Evolutionary conservation across 2,797 vertebrate species (phyloP).

Genomic region (Fundulus diaphanus): DNA sequence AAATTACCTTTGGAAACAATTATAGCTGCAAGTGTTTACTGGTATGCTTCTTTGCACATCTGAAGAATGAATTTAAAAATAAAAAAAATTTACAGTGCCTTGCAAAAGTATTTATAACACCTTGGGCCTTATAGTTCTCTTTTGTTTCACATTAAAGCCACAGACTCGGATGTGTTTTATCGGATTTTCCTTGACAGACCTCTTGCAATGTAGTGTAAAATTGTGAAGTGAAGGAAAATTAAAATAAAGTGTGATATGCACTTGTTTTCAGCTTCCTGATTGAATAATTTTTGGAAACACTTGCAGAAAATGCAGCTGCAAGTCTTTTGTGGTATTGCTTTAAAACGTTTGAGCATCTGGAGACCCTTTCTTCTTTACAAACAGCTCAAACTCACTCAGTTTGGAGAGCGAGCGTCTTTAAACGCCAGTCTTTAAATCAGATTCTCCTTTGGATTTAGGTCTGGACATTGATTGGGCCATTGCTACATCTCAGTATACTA

Average conservation of each 20-base stretch:
- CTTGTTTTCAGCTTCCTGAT: not conserved
- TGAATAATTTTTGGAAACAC: not conserved
- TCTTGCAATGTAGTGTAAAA: not conserved
- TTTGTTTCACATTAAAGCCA: not conserved
- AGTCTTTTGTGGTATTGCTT: not conserved
- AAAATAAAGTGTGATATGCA: not conserved
- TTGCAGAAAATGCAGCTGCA: too few relatives aligned
- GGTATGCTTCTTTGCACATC: too few relatives aligned
- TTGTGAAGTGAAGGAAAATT: not conserved
- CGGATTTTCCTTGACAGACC: not conserved
- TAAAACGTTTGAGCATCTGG: not conserved
- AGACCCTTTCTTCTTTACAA: not conserved
- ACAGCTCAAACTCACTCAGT: not conserved
- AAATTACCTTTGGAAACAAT: too few relatives aligned
- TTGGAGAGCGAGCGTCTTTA: not conserved
- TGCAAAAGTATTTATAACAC: not conserved
- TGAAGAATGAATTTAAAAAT: too few relatives aligned
- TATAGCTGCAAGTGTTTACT: too few relatives aligned
- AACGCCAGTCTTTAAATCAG: not conserved
- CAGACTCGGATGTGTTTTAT: not conserved
- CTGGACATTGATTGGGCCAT: not conserved
- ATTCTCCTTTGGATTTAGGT: not conserved
- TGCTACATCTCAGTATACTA: not conserved
- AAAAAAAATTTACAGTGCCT: not conserved
- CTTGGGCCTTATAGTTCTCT: not conserved